Conservation (phyloP, 37 sponge, comb jelly and placozoan genomes). For the Petrosia ficiformis region DNA sequence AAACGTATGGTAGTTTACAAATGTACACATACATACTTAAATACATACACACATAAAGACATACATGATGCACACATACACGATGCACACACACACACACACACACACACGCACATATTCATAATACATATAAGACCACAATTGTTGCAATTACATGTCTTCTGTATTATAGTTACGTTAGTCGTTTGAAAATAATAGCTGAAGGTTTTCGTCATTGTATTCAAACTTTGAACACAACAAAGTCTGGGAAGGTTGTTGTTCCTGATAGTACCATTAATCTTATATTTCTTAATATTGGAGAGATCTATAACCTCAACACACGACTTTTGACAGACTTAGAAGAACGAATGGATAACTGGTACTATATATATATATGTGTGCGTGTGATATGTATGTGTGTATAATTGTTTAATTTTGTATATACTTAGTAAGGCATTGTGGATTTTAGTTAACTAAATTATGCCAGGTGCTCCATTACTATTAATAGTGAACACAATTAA, state of each 20-base stretch:
- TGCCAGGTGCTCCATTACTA: too few relatives aligned
- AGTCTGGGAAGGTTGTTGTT: conserved; percentile 27
- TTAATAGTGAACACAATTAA: too few relatives aligned
- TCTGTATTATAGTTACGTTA: conserved; percentile 49
- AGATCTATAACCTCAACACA: conserved; percentile 63
- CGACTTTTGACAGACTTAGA: conserved; percentile 49
- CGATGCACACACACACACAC: too few relatives aligned
- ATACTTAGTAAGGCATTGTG: too few relatives aligned
- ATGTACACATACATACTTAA: neutral
- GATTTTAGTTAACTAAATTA: too few relatives aligned
- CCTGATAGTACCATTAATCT: conserved; percentile 35
- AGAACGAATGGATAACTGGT: conserved; percentile 66
- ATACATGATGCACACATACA: too few relatives aligned
- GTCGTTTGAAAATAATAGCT: conserved; percentile 43
- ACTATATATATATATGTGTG: neutral
- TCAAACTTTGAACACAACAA: conserved; percentile 5
- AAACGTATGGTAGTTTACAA: conserved; percentile 29
- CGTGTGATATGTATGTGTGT: neutral
- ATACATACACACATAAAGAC: too few relatives aligned
- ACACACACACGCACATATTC: too few relatives aligned
- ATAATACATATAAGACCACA: too few relatives aligned
- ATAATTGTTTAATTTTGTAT: too few relatives aligned
- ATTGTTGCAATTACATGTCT: too few relatives aligned
- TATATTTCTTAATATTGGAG: conserved; percentile 72
- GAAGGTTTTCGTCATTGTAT: conserved; percentile 43